Evolutionary conservation across 2,797 vertebrate species (phyloP).

Genomic region (Anabacerthia variegaticeps): DNA sequence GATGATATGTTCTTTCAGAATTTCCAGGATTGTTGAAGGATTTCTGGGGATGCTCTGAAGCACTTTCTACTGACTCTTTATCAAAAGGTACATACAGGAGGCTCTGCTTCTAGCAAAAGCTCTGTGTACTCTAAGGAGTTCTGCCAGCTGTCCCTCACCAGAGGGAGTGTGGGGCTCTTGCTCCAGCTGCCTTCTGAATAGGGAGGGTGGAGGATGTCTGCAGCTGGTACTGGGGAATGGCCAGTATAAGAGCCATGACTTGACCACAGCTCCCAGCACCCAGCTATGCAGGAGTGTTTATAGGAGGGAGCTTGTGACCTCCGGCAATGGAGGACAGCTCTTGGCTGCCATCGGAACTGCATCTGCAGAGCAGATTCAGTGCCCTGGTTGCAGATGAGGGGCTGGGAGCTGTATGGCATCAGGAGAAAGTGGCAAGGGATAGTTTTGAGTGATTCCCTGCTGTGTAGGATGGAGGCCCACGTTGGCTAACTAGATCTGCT

Average conservation of each 20-base stretch:
- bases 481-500: not conserved
- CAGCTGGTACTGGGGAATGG: not conserved
- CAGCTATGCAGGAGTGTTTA: not conserved
- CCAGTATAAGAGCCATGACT: not conserved
- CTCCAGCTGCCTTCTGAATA: not conserved
- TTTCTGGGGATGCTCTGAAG: not conserved
- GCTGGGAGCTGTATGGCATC: not conserved
- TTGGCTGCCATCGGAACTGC: not conserved
- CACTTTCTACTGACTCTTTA: not conserved
- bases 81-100: not conserved
- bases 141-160: not conserved
- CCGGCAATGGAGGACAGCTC: not conserved
- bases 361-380: not conserved
- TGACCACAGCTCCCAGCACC: not conserved
- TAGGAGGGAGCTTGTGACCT: not conserved
- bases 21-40: not conserved
- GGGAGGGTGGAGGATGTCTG: not conserved
- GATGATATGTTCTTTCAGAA: not conserved
- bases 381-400: not conserved
- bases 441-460: not conserved
- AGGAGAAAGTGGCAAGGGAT: not conserved
- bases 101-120: not conserved
- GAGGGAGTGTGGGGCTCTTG: not conserved
- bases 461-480: not conserved
- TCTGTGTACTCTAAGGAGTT: not conserved